Evolutionary conservation across 2,888 invertebrate genomes (phyloP), one percentile per base, ranked within the genome.

Genomic region (Cordilura impudica): DNA sequence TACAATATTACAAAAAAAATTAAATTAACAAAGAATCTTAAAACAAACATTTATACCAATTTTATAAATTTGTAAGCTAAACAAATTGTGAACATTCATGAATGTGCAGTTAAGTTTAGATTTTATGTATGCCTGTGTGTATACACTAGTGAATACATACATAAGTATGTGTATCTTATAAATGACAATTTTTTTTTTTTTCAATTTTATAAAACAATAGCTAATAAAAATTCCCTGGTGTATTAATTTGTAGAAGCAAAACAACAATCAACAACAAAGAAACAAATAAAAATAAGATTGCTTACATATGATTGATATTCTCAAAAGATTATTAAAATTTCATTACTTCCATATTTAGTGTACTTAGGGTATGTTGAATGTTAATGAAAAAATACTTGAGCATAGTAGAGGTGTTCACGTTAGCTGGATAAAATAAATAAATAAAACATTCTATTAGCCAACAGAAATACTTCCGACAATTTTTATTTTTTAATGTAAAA

Each of bases 301-400:
- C 54, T 74, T 67, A 39, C 35, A 45, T 71, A 71, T 71, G 79
- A 79, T 75, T 75, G 79, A 79, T 79, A 79, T 79, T 79, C 79
- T 79, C 79, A 79, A 67, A 79, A 71, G 79, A 75, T 75, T 79
- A 79, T 75, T 79, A 63, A 79, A 79, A 71, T 75, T 79, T 79
- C 71, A 75, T 79, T 75, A 66, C 74, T 71, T 70, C 74, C 78
- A 75, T 71, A 79, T 79, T 66, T 49, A 43, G 74, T 23, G 35
- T 47, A 12, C 8, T 4, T 16, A 12, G 5, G 4, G 26, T 47
- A 16, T 74, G 35, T 47, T 54, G 23, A 47, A 21, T 63, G 21
- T 14, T 14, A 51, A 26, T 39, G 35, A 35, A 12, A 35, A 12
- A 5, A 39, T 10, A 29, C 1, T 8, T 31, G 12, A 4, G 4